Percentiles rank a stretch among this genome's conserved stretches.
These are phyloP conservation scores for Vulpes vulpes DNA, from an alignment of 2,113 vertebrate species.

Conservation along the genomic window DNA sequence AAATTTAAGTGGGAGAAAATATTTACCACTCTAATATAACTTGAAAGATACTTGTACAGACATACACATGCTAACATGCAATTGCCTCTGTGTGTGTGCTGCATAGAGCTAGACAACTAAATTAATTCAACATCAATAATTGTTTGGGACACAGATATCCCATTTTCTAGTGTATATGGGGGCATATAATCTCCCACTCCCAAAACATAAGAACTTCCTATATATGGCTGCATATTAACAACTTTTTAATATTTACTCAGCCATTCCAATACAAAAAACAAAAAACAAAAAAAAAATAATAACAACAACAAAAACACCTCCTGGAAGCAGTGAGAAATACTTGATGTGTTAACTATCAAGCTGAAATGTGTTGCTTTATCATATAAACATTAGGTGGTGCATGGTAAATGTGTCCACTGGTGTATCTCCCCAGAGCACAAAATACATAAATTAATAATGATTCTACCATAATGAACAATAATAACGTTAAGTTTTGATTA, in stretches of 20 bases:
- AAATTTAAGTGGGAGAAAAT: conserved; percentile 72
- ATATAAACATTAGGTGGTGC: conserved; percentile 69
- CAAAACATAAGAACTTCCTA: conserved; percentile 22
- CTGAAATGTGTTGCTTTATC: conserved; percentile 77
- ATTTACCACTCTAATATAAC: conserved; percentile 68
- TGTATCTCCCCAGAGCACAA: conserved; percentile 66
- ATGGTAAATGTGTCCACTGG: conserved; percentile 52
- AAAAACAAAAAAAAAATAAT: background rate
- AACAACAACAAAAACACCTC: background rate
- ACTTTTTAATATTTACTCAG: conserved; percentile 53
- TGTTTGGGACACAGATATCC: conserved; percentile 15
- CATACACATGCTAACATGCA: conserved; percentile 60
- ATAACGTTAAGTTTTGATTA: conserved; percentile 77
- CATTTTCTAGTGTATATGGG: conserved; percentile 32
- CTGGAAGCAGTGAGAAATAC: conserved; percentile 77
- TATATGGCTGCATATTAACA: conserved; percentile 1
- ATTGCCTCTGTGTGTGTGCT: background rate
- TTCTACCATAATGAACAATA: conserved; percentile 77
- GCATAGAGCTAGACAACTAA: background rate
- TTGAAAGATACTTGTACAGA: conserved; percentile 43
- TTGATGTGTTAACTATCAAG: conserved; percentile 66
- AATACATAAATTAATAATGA: conserved; percentile 80
- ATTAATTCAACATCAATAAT: conserved; percentile 21
- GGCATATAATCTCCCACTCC: background rate
- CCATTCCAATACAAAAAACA: conserved; percentile 6